Base-by-base conservation (phyloP, 2,113 vertebrate genomes). In the Suncus etruscus region DNA sequence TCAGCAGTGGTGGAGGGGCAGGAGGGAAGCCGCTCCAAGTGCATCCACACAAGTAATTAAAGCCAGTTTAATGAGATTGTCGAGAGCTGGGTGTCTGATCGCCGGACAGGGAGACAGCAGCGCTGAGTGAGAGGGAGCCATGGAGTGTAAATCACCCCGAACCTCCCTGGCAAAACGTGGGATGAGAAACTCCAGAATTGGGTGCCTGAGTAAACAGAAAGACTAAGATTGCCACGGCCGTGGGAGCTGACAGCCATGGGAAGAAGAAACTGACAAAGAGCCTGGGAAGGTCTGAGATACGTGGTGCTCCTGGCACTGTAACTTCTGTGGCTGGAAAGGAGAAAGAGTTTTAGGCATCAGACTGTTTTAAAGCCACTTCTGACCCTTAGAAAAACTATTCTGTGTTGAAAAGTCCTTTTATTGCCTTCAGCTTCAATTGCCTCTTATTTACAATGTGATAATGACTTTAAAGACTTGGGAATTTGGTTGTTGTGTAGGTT, bases 41-140 rank as follows among this genome's bases (percentile, higher is more conserved):
- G 1, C 91, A 79, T 91, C 87, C 91, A 86, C 93, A 68, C n/a
- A 68, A 92, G 95, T 96, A 94, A 96, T 96, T 95, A 96, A 96
- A 87, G 87, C 48, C 12, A 15, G 85, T 91, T 93, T 96, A 96
- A 96, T 95, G 94, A 96, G 95, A 93, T 1, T 95, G 90, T 90
- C 76, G 0, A 76, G 70, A 94, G 91, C 89, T 70, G 66, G 54
- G 45, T 87, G 81, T 92, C 89, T 79, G 78, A 16, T 61, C 27
- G 54, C 82, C 80, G 6, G 47, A 75, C 73, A 73, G 58, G 73
- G 1, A 93, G 93, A 92, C 73, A 54, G 51, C 51, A 8, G 51
- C 15, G 15, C 51, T 54, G 51, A 51, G 90, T 83, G 16, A 72
- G 61, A 75, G 54, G 0, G 8, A 61, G 58, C 45, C 25, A 0